Conservation (phyloP, 1,140 invertebrate genomes). For the Diprion similis region DNA sequence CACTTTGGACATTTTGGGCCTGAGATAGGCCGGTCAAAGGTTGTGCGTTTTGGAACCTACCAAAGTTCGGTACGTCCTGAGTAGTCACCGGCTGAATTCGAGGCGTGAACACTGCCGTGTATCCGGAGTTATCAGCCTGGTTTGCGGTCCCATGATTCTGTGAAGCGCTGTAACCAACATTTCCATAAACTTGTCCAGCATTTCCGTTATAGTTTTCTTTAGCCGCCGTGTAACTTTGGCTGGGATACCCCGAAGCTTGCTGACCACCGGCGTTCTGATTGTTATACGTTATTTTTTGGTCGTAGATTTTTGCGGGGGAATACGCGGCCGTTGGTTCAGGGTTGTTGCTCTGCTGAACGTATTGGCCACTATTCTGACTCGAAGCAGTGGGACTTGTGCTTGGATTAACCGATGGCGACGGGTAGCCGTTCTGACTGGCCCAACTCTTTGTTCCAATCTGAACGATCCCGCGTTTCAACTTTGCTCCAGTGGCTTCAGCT, state of each 20-base stretch:
- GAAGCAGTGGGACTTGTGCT: not conserved
- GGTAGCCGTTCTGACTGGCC: not conserved
- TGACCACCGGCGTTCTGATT: too few species aligned
- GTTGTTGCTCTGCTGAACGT: not conserved
- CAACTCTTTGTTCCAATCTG: not conserved
- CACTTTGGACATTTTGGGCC: not conserved
- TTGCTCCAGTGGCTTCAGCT: not conserved
- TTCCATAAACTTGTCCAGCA: not conserved
- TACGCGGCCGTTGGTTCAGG: not conserved
- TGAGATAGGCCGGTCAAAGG: not conserved
- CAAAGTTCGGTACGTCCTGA: too few species aligned
- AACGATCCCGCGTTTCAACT: conserved; percentile 6
- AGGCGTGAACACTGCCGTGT: too few species aligned
- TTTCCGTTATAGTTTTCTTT: not conserved
- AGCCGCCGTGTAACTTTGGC: not conserved
- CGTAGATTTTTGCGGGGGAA: not conserved
- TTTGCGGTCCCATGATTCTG: not conserved
- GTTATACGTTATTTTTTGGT: not conserved
- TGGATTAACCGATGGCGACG: not conserved
- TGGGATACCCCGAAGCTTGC: not conserved
- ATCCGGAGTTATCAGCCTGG: not conserved
- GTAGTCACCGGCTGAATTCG: too few species aligned
- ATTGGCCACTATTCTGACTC: not conserved
- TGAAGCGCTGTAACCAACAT: not conserved
- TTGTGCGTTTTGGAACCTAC: not conserved